Percentiles rank a stretch among this genome's conserved stretches.
Evolutionary conservation across 2,888 invertebrate species (phyloP).

Genomic region (Drosophila paramelanica): DNA sequence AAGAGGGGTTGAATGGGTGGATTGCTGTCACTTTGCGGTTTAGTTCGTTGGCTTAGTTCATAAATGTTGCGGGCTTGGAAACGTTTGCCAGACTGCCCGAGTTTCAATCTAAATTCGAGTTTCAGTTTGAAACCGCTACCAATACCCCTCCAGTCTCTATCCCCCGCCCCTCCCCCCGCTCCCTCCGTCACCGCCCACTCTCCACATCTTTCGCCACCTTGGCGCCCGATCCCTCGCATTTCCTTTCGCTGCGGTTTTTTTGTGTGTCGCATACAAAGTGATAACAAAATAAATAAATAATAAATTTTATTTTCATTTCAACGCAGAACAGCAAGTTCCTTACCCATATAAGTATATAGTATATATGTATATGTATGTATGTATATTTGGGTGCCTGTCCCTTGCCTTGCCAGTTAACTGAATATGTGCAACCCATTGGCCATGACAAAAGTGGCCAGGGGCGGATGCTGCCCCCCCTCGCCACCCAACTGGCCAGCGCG

Average conservation of each 20-base stretch:
- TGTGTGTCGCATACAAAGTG: slow-evolving; percentile 75
- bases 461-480: too few species aligned
- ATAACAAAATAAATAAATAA: slow-evolving; percentile 80
- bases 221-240: slow-evolving; percentile 29
- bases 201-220: neutral
- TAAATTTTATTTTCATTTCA: slow-evolving; percentile 76
- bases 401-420: slow-evolving; percentile 34
- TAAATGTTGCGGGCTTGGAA: slow-evolving; percentile 61
- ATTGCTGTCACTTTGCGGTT: slow-evolving; percentile 62
- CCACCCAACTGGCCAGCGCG: slow-evolving; percentile 25
- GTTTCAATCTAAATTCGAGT: slow-evolving; percentile 29
- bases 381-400: neutral
- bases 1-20: too few species aligned
- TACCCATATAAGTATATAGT: slow-evolving; percentile 35
- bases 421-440: slow-evolving; percentile 31
- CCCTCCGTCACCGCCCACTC: too few species aligned
- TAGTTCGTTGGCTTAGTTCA: slow-evolving; percentile 63
- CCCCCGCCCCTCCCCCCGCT: neutral
- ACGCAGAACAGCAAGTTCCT: slow-evolving; percentile 37
- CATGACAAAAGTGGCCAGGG: slow-evolving; percentile 25
- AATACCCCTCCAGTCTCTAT: neutral
- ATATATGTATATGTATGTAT: neutral
- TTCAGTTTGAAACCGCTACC: slow-evolving; percentile 10
- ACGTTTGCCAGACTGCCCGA: slow-evolving; percentile 25
- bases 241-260: slow-evolving; percentile 35